Conservation (phyloP, 1,140 invertebrate species). For the Drosophila serrata region DNA sequence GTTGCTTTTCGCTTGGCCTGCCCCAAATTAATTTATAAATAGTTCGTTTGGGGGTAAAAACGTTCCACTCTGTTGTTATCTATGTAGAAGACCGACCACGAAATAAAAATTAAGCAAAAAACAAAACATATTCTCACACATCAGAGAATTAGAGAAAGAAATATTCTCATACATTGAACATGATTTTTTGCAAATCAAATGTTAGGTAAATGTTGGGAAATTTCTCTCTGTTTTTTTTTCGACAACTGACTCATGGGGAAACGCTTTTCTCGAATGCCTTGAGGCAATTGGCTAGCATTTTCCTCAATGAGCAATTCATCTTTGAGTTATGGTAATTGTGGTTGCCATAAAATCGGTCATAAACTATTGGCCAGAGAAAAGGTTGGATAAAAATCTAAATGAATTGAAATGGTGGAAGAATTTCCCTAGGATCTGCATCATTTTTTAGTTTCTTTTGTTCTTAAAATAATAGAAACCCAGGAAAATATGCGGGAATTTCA, state of each 20-base stretch:
- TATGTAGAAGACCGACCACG: conserved; percentile 37
- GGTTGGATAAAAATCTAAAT: conserved; percentile 8
- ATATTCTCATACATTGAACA: conserved; percentile 12
- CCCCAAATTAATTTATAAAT: conserved; percentile 81
- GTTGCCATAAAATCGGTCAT: conserved; percentile 63
- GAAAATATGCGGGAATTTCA: conserved; percentile 39
- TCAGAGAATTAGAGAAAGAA: neutral
- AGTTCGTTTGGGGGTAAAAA: conserved; percentile 55
- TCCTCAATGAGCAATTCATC: conserved; percentile 65
- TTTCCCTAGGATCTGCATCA: conserved; percentile 29
- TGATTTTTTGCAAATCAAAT: conserved; percentile 35
- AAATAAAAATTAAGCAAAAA: conserved; percentile 26
- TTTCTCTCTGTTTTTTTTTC: conserved; percentile 11
- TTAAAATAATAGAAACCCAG: conserved; percentile 5
- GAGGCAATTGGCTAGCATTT: conserved; percentile 52
- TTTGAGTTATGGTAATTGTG: conserved; percentile 71
- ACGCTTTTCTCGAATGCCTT: conserved; percentile 32
- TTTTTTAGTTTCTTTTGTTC: conserved; percentile 10
- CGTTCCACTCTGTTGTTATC: conserved; percentile 69
- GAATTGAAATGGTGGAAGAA: conserved; percentile 28
- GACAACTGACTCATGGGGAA: conserved; percentile 69
- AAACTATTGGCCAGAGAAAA: conserved; percentile 35
- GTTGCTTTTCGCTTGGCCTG: conserved; percentile 54
- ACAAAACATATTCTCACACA: conserved; percentile 13
- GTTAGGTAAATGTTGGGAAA: conserved; percentile 11